Percentiles rank a stretch among this genome's conserved stretches.
These are phyloP conservation scores for Pyralis farinalis DNA, from an alignment of 2,888 invertebrate genomes.

Conservation along the genomic window DNA sequence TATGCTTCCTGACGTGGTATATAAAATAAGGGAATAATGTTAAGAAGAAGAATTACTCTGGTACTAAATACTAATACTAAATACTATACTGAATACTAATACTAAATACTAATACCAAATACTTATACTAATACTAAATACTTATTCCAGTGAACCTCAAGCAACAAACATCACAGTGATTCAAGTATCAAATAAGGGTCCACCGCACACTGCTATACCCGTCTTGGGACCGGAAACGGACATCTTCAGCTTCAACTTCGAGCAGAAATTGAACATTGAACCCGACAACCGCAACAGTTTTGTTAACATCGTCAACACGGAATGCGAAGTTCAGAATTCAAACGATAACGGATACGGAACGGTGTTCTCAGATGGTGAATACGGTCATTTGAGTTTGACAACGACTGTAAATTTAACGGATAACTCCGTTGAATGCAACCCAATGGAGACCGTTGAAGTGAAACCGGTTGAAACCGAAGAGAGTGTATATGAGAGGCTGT, in stretches of 20 bases:
- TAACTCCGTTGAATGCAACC: conserved; percentile 6
- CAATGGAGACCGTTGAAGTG: conserved; percentile 14
- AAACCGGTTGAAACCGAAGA: conserved; percentile 30
- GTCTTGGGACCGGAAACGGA: conserved; percentile 50
- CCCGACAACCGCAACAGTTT: conserved; percentile 39
- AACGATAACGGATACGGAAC: conserved; percentile 53
- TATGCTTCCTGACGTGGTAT: too few species aligned
- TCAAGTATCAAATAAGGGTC: conserved; percentile 78
- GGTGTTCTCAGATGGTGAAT: conserved; percentile 53
- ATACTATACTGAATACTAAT: too few species aligned
- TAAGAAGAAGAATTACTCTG: too few species aligned
- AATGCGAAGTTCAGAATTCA: conserved; percentile 20
- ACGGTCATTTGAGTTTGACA: conserved; percentile 66
- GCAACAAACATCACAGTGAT: conserved; percentile 81
- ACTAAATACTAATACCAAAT: too few species aligned
- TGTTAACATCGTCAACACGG: conserved; percentile 67
- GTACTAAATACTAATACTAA: too few species aligned
- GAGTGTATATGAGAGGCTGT: conserved; percentile 56
- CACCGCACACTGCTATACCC: conserved; percentile 69
- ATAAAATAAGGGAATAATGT: too few species aligned
- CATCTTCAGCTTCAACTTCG: conserved; percentile 61
- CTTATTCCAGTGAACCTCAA: conserved; percentile 42
- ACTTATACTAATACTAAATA: too few species aligned
- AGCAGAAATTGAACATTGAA: conserved; percentile 34
- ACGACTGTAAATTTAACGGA: conserved; percentile 59